Percentiles rank a stretch among this genome's conserved stretches.
These are phyloP conservation scores for Panthera tigris DNA, from an alignment of 2,113 vertebrate species.

Conservation along the genomic window DNA sequence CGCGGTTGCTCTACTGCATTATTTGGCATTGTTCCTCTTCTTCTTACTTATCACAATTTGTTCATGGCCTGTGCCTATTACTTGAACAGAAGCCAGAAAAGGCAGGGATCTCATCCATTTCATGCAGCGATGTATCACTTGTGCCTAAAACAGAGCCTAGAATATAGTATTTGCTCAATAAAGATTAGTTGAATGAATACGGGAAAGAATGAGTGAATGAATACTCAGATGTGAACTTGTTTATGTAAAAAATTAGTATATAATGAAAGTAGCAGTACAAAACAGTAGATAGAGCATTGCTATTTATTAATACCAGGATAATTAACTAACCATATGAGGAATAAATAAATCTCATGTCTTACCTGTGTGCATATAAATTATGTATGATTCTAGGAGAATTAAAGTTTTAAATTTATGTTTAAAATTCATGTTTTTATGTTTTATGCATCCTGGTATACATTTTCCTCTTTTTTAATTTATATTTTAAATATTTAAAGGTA, in stretches of 20 bases:
- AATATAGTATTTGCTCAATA: not conserved
- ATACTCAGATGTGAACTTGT: not conserved
- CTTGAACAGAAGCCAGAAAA: not conserved
- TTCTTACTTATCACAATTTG: not conserved
- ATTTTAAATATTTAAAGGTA: not conserved
- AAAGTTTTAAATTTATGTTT: not conserved
- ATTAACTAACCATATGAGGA: not conserved
- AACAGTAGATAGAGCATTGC: not conserved
- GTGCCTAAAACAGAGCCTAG: not conserved
- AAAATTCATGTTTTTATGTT: not conserved
- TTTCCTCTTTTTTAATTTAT: not conserved
- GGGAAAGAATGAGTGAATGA: not conserved
- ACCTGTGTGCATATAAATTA: not conserved
- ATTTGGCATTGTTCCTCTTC: not conserved
- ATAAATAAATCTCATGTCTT: not conserved
- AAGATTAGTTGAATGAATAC: not conserved
- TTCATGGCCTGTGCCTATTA: not conserved
- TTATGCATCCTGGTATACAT: not conserved
- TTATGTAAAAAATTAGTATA: not conserved
- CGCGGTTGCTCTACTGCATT: rapidly evolving
- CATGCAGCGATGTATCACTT: not conserved
- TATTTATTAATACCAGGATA: not conserved
- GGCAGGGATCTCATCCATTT: not conserved
- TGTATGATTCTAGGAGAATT: not conserved
- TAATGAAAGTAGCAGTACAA: not conserved